A percentile compares a stretch with the other conserved stretches of the same genome.
Conservation (phyloP, 2,888 invertebrate genomes). For the Camptogramma bilineatum region DNA sequence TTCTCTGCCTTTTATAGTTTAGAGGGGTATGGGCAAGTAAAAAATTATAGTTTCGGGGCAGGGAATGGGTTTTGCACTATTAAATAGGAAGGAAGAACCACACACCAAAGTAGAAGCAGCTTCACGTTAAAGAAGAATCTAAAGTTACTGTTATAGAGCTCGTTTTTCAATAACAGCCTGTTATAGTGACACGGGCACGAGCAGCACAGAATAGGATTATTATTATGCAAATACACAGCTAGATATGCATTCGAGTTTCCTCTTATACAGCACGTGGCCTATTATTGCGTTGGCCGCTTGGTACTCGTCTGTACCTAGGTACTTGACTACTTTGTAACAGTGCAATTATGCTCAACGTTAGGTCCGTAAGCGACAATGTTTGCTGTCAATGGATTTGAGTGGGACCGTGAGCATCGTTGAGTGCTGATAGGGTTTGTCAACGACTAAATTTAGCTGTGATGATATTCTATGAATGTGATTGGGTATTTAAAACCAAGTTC, state of each 20-base stretch:
- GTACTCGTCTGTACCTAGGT: conserved; percentile 14
- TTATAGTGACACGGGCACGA: conserved; percentile 16
- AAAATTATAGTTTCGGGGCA: no score
- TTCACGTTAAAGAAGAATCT: not conserved
- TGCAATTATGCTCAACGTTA: conserved; percentile 1
- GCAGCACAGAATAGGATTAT: conserved; percentile 35
- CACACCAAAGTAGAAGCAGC: not conserved
- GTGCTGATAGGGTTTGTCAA: not conserved
- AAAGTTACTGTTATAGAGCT: conserved; percentile 5
- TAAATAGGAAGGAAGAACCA: no score
- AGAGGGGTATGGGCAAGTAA: no score
- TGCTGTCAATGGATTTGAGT: not conserved
- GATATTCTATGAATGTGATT: not conserved
- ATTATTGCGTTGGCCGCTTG: conserved; percentile 32
- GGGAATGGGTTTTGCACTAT: no score
- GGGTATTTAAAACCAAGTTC: not conserved
- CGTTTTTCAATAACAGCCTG: conserved; percentile 14
- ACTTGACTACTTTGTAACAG: conserved; percentile 20
- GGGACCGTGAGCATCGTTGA: no score
- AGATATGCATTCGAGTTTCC: conserved; percentile 43
- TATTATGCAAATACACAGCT: conserved; percentile 41
- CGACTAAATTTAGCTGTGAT: not conserved
- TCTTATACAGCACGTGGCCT: conserved; percentile 43
- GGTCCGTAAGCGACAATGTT: not conserved
- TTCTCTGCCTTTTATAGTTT: no score